Conservation (phyloP, 2,797 vertebrate species). For the Enteromius unitaeniatus region DNA sequence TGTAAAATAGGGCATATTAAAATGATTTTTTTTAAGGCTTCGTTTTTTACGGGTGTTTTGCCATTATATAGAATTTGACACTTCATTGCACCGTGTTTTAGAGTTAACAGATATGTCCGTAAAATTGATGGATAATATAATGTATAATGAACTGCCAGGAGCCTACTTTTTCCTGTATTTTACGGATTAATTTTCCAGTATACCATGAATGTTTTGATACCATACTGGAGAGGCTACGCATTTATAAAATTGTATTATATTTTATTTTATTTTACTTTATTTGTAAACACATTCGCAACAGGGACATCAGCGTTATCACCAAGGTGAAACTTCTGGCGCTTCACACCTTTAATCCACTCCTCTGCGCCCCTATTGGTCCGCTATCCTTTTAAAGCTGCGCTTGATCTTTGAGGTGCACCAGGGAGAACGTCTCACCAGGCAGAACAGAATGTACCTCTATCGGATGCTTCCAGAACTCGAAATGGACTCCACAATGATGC, state of each 20-base stretch:
- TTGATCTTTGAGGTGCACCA: constrained; percentile 62
- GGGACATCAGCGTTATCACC: constrained; percentile 52
- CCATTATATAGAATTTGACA: too few species aligned
- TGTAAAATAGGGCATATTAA: too few species aligned
- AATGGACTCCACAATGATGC: constrained; percentile 53
- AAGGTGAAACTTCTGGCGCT: constrained; percentile 66
- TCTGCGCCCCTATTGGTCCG: constrained; percentile 77
- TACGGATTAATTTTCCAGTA: too few species aligned
- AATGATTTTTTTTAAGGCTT: too few species aligned
- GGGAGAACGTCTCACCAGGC: constrained; percentile 23
- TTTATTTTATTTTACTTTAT: background rate
- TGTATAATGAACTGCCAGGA: too few species aligned
- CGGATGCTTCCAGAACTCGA: constrained; percentile 63
- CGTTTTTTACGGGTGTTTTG: too few species aligned
- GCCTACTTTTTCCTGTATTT: too few species aligned
- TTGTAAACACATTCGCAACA: constrained; percentile 39
- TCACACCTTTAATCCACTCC: constrained; percentile 84
- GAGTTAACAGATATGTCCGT: too few species aligned
- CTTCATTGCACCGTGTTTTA: too few species aligned
- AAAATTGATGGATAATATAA: too few species aligned
- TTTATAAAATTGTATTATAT: background rate
- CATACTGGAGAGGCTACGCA: background rate
- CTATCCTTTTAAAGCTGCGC: constrained; percentile 69
- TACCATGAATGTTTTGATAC: background rate
- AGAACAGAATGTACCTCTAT: constrained; percentile 72